These are phyloP conservation scores for Gallirallus australis DNA, from an alignment of 2,797 vertebrate genomes.

Conservation along the genomic window DNA sequence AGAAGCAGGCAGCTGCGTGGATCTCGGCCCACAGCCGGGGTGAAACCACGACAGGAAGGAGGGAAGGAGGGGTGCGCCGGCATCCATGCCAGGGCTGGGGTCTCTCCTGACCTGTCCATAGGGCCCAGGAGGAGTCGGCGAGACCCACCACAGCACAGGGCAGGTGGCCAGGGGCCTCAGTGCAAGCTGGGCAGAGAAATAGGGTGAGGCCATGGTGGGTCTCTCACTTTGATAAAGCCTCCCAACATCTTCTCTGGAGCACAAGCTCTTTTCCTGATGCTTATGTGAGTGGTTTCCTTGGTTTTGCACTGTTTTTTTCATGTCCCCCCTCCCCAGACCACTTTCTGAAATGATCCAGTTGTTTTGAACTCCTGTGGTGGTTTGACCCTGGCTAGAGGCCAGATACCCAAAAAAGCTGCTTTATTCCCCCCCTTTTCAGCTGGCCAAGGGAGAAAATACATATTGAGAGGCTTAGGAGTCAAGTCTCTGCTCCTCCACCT, in stretches of 20 bases:
- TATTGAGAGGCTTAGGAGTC: too few species aligned
- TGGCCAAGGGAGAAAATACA: too few species aligned
- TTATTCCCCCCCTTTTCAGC: too few species aligned
- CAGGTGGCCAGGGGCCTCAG: rapidly evolving
- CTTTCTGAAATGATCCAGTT: background rate
- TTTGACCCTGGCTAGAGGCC: too few species aligned
- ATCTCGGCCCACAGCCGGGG: too few species aligned
- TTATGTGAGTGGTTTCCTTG: background rate
- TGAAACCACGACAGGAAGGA: background rate
- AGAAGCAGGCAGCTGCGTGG: too few species aligned
- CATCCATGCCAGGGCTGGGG: rapidly evolving
- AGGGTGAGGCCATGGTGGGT: background rate
- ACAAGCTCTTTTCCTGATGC: background rate
- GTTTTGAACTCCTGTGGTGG: too few species aligned
- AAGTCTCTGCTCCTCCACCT: too few species aligned
- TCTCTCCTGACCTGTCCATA: background rate
- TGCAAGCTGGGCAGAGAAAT: rapidly evolving
- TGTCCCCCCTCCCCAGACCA: rapidly evolving
- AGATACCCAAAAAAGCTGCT: too few species aligned
- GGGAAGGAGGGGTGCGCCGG: background rate
- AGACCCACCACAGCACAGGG: background rate
- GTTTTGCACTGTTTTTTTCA: background rate
- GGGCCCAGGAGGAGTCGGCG: rapidly evolving
- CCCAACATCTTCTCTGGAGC: background rate
- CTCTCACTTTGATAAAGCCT: background rate